phyloP scores from a whole-genome alignment of 2,113 vertebrate genomes.

The Sinosuthora webbiana region DNA sequence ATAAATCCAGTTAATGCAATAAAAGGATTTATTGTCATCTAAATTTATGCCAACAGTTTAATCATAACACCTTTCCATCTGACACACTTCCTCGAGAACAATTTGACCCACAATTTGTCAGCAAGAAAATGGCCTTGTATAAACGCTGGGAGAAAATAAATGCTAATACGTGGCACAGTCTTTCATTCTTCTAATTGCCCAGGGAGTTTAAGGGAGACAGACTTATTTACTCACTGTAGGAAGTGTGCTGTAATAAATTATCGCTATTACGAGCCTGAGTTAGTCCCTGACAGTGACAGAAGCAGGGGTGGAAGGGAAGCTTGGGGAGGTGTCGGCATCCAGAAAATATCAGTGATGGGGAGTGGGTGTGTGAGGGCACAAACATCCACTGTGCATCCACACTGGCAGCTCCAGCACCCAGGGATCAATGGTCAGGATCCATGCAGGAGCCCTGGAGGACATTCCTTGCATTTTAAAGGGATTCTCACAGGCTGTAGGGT shows the following conservation, averaged over 20 bases:
- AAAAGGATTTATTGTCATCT: conserved; percentile 76
- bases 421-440: background rate
- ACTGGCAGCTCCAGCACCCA: background rate
- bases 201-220: conserved; percentile 80
- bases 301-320: background rate
- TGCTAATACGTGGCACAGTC: conserved; percentile 75
- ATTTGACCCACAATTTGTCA: conserved; percentile 80
- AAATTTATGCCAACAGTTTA: conserved; percentile 76
- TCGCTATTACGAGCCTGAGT: conserved; percentile 60
- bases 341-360: background rate
- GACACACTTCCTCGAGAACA: conserved; percentile 78
- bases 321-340: background rate
- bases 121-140: conserved; percentile 76
- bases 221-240: conserved; percentile 81
- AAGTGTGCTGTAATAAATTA: conserved; percentile 82
- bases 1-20: conserved; percentile 76
- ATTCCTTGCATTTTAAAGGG: background rate
- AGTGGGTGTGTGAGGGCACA: background rate
- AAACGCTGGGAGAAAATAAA: conserved; percentile 77
- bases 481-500: background rate
- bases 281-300: conserved; percentile 63
- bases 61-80: conserved; percentile 77
- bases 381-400: accelerated
- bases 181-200: conserved; percentile 82
- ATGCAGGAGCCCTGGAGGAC: background rate